Percentiles rank a stretch among this genome's conserved stretches.
These are phyloP conservation scores for Crotalus tigris DNA, from an alignment of 2,113 vertebrate species.

Conservation along the genomic window DNA sequence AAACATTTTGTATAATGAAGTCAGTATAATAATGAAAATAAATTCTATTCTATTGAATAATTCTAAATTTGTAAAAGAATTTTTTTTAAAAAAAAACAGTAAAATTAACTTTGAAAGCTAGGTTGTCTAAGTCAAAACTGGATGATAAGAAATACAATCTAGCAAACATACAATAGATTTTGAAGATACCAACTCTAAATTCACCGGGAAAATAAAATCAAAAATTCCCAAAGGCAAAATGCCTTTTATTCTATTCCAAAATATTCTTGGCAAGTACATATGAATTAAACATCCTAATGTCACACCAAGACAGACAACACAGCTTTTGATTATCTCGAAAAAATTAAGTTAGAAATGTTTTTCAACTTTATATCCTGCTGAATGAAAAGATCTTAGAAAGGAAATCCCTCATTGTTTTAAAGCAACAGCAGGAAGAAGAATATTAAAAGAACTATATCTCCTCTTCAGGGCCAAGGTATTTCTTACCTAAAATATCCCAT, in stretches of 20 bases:
- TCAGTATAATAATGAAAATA: neutral
- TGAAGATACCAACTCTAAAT: neutral
- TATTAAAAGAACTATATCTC: neutral
- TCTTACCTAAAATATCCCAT: conserved; percentile 96
- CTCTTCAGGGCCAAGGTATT: neutral
- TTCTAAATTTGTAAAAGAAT: neutral
- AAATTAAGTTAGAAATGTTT: neutral
- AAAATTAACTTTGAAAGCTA: neutral
- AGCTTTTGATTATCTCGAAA: neutral
- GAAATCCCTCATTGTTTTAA: neutral
- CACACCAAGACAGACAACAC: neutral
- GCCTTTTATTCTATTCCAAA: neutral
- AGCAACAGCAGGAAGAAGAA: neutral
- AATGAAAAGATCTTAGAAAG: too few relatives aligned
- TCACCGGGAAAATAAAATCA: neutral
- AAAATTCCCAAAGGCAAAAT: neutral
- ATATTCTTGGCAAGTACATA: neutral
- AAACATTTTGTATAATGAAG: neutral
- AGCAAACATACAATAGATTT: neutral
- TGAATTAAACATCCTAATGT: neutral
- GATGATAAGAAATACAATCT: neutral
- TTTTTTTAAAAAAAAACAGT: neutral
- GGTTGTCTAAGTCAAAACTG: neutral
- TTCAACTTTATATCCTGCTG: neutral
- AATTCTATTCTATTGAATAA: neutral